Percentiles rank a stretch among this genome's conserved stretches.
Conservation (phyloP, 1,140 invertebrate genomes). For the roundworm (Caenorhabditis elegans) region WBcel235 BX284606.5:15834001-15834500, state of each 20-base stretch:
- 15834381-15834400: conserved; percentile 40
- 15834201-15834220: conserved; percentile 82
- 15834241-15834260: conserved; percentile 84
- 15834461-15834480: conserved; percentile 18
- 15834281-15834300: conserved; percentile 84
- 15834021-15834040: too few species aligned
- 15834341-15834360: too few species aligned
- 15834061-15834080: too few species aligned
- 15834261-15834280: conserved; percentile 79
- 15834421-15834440: conserved; percentile 41
- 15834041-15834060: too few species aligned
- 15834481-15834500: neutral
- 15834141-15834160: conserved; percentile 48
- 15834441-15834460: conserved; percentile 44
- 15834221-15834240: conserved; percentile 84
- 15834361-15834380: too few species aligned
- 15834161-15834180: conserved; percentile 45
- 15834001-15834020: too few species aligned
- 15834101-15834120: too few species aligned
- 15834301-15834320: conserved; percentile 82
- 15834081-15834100: too few species aligned
- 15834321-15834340: conserved; percentile 45
- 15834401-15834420: conserved; percentile 49
- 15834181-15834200: conserved; percentile 75
- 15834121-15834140: conserved; percentile 4